phyloP scores from a whole-genome alignment of 23 tunicate genomes.

The Phallusia fumigata region DNA sequence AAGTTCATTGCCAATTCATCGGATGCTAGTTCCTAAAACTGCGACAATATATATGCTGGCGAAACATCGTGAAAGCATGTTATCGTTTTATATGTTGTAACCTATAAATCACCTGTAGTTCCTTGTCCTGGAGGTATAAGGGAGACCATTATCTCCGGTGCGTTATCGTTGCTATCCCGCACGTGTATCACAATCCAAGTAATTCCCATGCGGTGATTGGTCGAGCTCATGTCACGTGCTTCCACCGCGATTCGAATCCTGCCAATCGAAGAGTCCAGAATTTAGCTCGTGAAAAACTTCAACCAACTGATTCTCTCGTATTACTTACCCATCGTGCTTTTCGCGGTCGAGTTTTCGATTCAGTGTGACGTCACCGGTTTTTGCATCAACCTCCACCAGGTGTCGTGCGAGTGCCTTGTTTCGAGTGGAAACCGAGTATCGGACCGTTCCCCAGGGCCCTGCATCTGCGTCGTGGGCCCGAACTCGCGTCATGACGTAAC shows the following conservation, averaged over 20 bases:
- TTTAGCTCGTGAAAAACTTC: not conserved
- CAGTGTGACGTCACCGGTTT: conserved; percentile 60
- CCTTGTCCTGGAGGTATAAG: conserved; percentile 31
- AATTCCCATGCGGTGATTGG: conserved; percentile 52
- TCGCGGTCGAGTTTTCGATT: conserved; percentile 62
- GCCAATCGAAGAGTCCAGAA: not conserved
- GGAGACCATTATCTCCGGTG: conserved; percentile 52
- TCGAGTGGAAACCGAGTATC: conserved; percentile 27
- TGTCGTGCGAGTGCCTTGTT: conserved; percentile 37
- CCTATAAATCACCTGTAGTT: conserved; percentile 38
- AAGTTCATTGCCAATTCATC: too few relatives aligned
- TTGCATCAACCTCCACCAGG: conserved; percentile 40
- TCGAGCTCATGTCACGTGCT: conserved; percentile 75
- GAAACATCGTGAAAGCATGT: too few relatives aligned
- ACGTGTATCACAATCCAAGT: conserved; percentile 53
- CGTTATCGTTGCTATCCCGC: conserved; percentile 79
- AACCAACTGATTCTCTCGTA: not conserved
- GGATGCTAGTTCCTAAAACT: too few relatives aligned
- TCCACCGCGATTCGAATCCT: conserved; percentile 57
- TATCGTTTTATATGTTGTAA: too few relatives aligned
- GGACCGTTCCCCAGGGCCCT: conserved; percentile 27
- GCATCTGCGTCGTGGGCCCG: conserved; percentile 49
- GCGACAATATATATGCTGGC: too few relatives aligned
- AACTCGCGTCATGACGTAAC: conserved; percentile 39
- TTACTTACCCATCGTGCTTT: conserved; percentile 52